Evolutionary conservation across 2,113 vertebrate species (phyloP), one percentile per base, ranked within the genome.

Genomic region (Astatotilapia flaviijosephi): DNA sequence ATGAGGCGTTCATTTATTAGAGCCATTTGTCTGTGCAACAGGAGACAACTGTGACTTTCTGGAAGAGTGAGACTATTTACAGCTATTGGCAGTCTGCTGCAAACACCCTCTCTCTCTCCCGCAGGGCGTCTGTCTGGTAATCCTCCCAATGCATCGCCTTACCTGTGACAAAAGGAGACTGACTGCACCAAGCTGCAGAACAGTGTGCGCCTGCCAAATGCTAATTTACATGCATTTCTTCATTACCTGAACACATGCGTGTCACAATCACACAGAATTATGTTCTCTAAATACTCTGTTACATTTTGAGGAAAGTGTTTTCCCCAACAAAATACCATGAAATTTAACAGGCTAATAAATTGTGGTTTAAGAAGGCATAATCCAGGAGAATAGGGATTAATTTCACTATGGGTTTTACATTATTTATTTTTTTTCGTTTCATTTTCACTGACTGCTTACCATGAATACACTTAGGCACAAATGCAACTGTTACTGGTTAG

Each of bases 51-150:
- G 91, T 89, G 87, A 91, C 89, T 89, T 88, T 90, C 84, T 91
- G 94, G 93, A 91, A 95, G 90, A 75, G 89, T 5, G 15, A 86
- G 80, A 89, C 68, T 92, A 90, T 95, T 96, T 94, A 94, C 86
- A 88, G 93, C 86, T 91, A 93, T 91, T 88, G 92, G 92, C 94
- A 94, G 68, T 62, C 79, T 23, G 75, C 89, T 92, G 89, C 84
- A 60, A 95, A 90, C 85, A 73, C 37, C 45, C 23, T 62, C 82
- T 56, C 89, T 92, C 60, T 92, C 60, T 83, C 86, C 86, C 70
- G 56, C 45, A 26, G 86, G 86, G 88, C 23, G 75, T 88, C 79
- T 89, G 90, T 79, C 75, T 89, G 81, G 77, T 94, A 94, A 95
- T 92, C 88, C 89, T 79, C 87, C 82, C 91, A 87, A 91, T 89